phyloP scores from a whole-genome alignment of 2,113 vertebrate genomes.

The Ptilonorhynchus violaceus region DNA sequence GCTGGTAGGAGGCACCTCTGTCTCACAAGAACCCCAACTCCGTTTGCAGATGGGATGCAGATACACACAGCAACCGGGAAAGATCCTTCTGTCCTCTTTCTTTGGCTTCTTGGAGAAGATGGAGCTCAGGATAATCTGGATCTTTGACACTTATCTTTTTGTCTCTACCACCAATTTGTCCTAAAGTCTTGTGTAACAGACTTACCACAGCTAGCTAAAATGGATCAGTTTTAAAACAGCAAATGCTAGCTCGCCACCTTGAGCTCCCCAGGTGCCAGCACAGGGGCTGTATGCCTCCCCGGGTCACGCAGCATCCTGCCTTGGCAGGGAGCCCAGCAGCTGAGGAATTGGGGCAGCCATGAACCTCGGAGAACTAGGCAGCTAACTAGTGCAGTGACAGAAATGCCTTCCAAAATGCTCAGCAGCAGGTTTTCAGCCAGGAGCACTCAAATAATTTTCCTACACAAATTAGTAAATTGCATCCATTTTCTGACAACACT shows the following conservation, averaged over 20 bases:
- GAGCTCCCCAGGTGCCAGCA: not conserved
- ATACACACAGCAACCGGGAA: not conserved
- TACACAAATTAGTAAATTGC: not conserved
- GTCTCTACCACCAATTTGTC: not conserved
- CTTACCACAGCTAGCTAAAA: not conserved
- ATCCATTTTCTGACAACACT: not conserved
- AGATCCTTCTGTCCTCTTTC: not conserved
- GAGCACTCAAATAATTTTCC: not conserved
- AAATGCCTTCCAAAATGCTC: not conserved
- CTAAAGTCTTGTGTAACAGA: not conserved
- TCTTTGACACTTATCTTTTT: not conserved
- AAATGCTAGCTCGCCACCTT: not conserved
- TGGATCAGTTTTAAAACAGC: not conserved
- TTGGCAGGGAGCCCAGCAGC: not conserved
- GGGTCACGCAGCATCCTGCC: not conserved
- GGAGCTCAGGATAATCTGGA: not conserved
- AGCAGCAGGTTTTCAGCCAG: not conserved
- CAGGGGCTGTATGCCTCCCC: not conserved
- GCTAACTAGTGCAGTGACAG: not conserved
- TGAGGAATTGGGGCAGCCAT: not conserved
- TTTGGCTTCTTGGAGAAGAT: not conserved
- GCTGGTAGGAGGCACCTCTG: not conserved
- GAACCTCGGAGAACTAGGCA: fast-evolving
- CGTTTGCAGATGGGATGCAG: not conserved
- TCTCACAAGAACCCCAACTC: not conserved